phyloP scores from a whole-genome alignment of 1,140 invertebrate species.

The Orius laevigatus region DNA sequence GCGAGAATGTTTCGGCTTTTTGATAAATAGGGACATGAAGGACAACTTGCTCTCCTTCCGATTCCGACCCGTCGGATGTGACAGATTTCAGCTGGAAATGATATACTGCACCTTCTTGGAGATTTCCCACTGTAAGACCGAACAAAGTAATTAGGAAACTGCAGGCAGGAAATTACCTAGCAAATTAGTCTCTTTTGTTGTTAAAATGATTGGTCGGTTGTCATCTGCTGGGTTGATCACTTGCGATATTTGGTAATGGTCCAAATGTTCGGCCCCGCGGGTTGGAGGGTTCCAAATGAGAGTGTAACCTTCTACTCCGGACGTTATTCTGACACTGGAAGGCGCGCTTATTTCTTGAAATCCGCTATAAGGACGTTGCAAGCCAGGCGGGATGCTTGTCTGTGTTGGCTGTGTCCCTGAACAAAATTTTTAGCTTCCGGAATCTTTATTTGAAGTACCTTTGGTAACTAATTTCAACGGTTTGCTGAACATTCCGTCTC shows the following conservation, averaged over 20 bases:
- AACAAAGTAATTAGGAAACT: neutral
- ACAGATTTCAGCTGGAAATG: constrained; percentile 46
- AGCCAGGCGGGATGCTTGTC: neutral
- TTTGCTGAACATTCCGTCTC: constrained; percentile 81
- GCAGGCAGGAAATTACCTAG: constrained; percentile 1
- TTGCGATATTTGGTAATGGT: constrained; percentile 3
- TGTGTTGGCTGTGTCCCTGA: neutral
- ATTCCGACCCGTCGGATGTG: constrained; percentile 25
- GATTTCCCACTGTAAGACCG: constrained; percentile 34
- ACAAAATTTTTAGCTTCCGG: neutral
- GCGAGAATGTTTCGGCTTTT: constrained; percentile 4
- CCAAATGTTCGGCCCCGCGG: neutral
- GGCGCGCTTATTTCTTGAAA: constrained; percentile 2
- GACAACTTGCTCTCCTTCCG: constrained; percentile 1
- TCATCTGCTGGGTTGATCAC: neutral
- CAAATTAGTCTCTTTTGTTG: neutral
- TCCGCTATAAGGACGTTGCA: neutral
- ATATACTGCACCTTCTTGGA: constrained; percentile 46
- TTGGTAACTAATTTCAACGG: constrained; percentile 40
- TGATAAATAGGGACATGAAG: constrained; percentile 8
- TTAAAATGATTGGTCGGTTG: constrained; percentile 1
- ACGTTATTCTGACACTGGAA: neutral
- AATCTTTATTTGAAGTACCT: constrained; percentile 8
- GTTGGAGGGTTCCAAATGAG: constrained; percentile 6
- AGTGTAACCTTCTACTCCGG: neutral